These are phyloP conservation scores for Acleris literana DNA, from an alignment of 2,888 invertebrate genomes.

Conservation along the genomic window DNA sequence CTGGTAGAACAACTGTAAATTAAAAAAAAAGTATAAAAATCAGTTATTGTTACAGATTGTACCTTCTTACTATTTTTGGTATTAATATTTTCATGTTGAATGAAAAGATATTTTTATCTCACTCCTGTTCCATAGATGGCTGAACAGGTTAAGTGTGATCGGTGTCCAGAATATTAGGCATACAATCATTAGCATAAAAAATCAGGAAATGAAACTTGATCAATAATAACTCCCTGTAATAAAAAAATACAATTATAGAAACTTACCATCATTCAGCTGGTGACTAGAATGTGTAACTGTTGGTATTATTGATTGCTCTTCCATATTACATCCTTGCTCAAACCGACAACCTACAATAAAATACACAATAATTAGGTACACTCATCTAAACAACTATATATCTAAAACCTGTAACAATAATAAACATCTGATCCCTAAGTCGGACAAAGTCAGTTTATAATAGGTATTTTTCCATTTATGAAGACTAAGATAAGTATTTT, in stretches of 20 bases:
- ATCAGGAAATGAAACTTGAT: slow-evolving; percentile 22
- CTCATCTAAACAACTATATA: slow-evolving; percentile 1
- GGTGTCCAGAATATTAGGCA: slow-evolving; percentile 11
- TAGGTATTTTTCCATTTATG: slow-evolving; percentile 22
- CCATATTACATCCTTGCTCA: slow-evolving; percentile 28
- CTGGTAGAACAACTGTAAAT: no score
- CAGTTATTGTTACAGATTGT: no score
- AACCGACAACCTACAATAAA: slow-evolving; percentile 25
- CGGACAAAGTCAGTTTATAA: slow-evolving; percentile 16
- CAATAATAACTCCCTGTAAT: slow-evolving; percentile 12
- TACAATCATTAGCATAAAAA: slow-evolving; percentile 15
- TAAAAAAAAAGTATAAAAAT: no score
- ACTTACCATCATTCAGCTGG: slow-evolving; percentile 24
- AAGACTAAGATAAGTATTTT: slow-evolving; percentile 24
- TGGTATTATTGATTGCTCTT: slow-evolving; percentile 25
- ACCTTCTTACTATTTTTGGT: no score
- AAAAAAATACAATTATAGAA: slow-evolving; percentile 22
- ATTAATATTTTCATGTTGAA: no score
- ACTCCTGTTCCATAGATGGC: slow-evolving; percentile 13
- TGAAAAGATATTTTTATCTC: slow-evolving; percentile 13
- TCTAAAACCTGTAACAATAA: slow-evolving; percentile 10
- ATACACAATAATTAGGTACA: slow-evolving; percentile 5
- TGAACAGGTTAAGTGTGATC: slow-evolving; percentile 22
- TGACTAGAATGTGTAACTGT: slow-evolving; percentile 10
- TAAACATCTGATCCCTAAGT: slow-evolving; percentile 19